A percentile compares a stretch with the other conserved stretches of the same genome.
These are phyloP conservation scores for Limnephilus marmoratus DNA, from an alignment of 2,888 invertebrate species.

Conservation along the genomic window DNA sequence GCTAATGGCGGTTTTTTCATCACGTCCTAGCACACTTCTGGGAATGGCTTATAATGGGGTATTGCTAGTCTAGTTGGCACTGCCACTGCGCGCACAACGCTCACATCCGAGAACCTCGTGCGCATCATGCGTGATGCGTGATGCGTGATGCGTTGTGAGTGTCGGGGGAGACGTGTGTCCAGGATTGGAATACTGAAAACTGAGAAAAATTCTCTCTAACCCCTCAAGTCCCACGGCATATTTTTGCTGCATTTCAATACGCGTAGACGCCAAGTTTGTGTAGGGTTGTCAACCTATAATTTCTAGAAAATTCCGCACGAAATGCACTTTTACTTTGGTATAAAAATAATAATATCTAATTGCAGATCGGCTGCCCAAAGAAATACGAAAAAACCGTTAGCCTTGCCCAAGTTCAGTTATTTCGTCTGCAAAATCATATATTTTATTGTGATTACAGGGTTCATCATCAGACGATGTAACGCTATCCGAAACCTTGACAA, in stretches of 20 bases:
- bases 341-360: not conserved
- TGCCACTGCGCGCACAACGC: not conserved
- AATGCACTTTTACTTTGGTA: not conserved
- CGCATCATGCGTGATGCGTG: not conserved
- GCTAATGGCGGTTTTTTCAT: slow-evolving; percentile 14
- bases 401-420: too few relatives aligned
- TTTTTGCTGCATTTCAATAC: not conserved
- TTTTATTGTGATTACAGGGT: too few relatives aligned
- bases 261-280: not conserved
- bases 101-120: not conserved
- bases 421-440: too few relatives aligned
- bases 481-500: too few relatives aligned
- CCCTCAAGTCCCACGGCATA: not conserved
- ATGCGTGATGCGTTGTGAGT: too few relatives aligned
- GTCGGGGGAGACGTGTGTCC: not conserved
- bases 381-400: too few relatives aligned
- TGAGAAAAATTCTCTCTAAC: not conserved
- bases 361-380: too few relatives aligned
- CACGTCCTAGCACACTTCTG: slow-evolving; percentile 36
- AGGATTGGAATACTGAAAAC: not conserved
- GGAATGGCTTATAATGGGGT: slow-evolving; percentile 26
- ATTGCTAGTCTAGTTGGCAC: not conserved
- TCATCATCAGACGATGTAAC: too few relatives aligned
- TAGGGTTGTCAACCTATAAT: not conserved
- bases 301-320: not conserved